phyloP scores from a whole-genome alignment of 2,888 invertebrate genomes.

The Cataglyphis altisquamis region DNA sequence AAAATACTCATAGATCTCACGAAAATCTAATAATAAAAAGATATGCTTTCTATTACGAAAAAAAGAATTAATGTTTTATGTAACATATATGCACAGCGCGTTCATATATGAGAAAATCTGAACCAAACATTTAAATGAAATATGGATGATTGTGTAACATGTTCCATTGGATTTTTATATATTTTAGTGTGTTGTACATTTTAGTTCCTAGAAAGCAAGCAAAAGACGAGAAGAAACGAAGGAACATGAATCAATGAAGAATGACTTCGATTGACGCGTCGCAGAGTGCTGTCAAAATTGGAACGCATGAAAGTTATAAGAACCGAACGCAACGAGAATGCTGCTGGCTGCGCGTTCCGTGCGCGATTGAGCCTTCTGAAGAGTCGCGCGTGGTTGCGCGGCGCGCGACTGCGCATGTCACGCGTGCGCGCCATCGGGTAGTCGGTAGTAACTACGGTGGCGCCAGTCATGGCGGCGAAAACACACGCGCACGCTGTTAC shows the following conservation, averaged over 20 bases:
- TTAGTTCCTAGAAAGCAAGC: too few relatives aligned
- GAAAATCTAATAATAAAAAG: background rate
- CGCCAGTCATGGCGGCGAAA: constrained; percentile 79
- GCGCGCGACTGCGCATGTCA: constrained; percentile 64
- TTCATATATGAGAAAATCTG: background rate
- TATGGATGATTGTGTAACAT: background rate
- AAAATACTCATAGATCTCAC: background rate
- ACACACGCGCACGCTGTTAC: constrained; percentile 77
- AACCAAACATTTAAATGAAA: background rate
- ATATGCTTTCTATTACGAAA: background rate
- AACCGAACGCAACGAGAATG: constrained; percentile 41
- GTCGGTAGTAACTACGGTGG: constrained; percentile 68
- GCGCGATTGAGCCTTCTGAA: constrained; percentile 66
- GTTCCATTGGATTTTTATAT: background rate
- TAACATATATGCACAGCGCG: background rate
- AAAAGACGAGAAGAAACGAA: background rate
- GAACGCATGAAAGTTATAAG: background rate
- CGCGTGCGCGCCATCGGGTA: constrained; percentile 56
- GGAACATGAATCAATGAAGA: background rate
- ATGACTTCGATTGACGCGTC: background rate
- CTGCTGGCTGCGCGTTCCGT: constrained; percentile 62
- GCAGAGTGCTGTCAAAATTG: background rate
- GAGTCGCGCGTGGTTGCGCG: constrained; percentile 63
- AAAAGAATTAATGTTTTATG: background rate
- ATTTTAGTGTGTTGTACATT: background rate